A percentile compares a stretch with the other conserved stretches of the same genome.
phyloP scores from a whole-genome alignment of 30 jellyfish, hydroid and myxozoan species.

The Aurelia aurita complex sp. Pacific region DNA sequence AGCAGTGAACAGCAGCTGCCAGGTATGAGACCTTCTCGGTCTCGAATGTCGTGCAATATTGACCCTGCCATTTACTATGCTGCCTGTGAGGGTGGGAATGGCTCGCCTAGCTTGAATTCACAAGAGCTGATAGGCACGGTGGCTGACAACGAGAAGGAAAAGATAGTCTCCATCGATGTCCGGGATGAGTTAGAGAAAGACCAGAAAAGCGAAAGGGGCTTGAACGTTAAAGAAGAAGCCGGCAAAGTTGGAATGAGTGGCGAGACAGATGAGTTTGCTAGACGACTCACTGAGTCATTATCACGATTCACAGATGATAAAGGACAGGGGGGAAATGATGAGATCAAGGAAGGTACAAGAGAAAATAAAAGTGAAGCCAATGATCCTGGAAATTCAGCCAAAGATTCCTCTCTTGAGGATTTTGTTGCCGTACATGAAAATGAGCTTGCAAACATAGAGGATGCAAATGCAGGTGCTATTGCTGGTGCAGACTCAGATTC shows the following conservation, averaged over 20 bases:
- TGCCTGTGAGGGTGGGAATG: slow-evolving; percentile 5
- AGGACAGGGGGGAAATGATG: not conserved
- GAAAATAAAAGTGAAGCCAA: not conserved
- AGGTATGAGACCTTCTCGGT: slow-evolving; percentile 33
- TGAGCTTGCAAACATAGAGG: not conserved
- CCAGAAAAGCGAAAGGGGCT: not conserved
- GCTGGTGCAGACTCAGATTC: slow-evolving; percentile 13
- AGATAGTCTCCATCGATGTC: slow-evolving; percentile 32
- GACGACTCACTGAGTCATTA: not conserved
- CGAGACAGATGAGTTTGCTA: not conserved
- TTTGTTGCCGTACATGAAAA: slow-evolving; percentile 25
- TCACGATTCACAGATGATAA: not conserved
- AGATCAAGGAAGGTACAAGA: not conserved
- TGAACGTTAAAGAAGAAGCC: not conserved
- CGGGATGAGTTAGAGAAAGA: slow-evolving; percentile 5
- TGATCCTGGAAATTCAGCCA: not conserved
- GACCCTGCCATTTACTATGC: slow-evolving; percentile 35
- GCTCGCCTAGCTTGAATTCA: slow-evolving; percentile 26
- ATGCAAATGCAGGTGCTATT: slow-evolving; percentile 17
- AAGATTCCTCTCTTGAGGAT: not conserved
- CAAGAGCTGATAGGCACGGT: slow-evolving; percentile 14
- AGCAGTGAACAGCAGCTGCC: slow-evolving; percentile 43
- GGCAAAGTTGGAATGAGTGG: not conserved
- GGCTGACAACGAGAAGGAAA: slow-evolving; percentile 34
- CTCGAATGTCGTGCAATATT: slow-evolving; percentile 37